Percentiles rank a stretch among this genome's conserved stretches.
Conservation (phyloP, 2,113 vertebrate genomes). For the Apodemus speciosus region DNA sequence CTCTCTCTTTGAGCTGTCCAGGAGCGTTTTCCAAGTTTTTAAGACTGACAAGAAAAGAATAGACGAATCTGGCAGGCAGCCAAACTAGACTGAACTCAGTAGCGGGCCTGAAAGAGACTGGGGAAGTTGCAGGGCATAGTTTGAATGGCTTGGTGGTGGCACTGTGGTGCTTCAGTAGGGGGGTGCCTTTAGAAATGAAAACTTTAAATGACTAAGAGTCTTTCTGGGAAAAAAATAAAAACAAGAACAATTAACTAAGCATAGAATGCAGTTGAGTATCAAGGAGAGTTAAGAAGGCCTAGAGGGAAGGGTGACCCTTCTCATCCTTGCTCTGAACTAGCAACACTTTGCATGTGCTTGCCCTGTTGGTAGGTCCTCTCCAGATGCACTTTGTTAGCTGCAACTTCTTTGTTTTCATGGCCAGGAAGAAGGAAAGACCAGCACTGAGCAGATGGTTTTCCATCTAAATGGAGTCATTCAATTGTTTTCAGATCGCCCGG, state of each 20-base stretch:
- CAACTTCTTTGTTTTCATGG: conserved; percentile 47
- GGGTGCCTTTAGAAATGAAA: conserved; percentile 62
- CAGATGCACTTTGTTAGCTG: not conserved
- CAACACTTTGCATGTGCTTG: not conserved
- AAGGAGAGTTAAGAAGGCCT: not conserved
- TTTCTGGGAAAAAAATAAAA: conserved; percentile 8
- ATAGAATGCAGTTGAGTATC: not conserved
- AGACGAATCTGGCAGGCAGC: conserved; percentile 60
- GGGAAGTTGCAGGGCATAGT: conserved; percentile 65
- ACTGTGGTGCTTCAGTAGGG: conserved; percentile 58
- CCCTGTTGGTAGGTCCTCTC: conserved; percentile 13
- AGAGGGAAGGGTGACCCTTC: not conserved
- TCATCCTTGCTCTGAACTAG: not conserved
- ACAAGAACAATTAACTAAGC: not conserved
- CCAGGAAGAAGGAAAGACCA: not conserved
- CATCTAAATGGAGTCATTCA: conserved; percentile 66
- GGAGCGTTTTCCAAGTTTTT: conserved; percentile 79
- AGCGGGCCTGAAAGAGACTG: conserved; percentile 71
- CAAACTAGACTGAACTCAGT: conserved; percentile 69
- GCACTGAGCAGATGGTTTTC: conserved; percentile 63
- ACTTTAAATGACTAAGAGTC: conserved; percentile 39
- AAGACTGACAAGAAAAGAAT: conserved; percentile 75
- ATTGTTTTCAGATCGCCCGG: conserved; percentile 52
- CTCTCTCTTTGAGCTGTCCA: conserved; percentile 77
- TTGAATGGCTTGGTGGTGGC: conserved; percentile 63